A percentile compares a stretch with the other conserved stretches of the same genome.
phyloP scores from a whole-genome alignment of 2,113 vertebrate genomes.

The Pteropus alecto region DNA sequence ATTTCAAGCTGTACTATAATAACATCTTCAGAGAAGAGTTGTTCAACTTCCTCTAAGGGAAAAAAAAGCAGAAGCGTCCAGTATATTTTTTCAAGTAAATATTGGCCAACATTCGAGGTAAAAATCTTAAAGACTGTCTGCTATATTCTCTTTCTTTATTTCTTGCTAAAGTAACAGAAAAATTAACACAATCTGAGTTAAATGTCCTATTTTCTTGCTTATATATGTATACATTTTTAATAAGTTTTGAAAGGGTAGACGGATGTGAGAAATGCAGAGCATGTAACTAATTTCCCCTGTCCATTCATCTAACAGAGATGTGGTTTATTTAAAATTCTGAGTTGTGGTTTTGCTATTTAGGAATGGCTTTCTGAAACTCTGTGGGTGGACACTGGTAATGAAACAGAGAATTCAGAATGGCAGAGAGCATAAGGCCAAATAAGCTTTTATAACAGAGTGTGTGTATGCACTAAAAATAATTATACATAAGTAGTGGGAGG shows the following conservation, averaged over 20 bases:
- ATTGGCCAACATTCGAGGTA: neutral
- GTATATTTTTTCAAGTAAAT: neutral
- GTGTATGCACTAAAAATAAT: slow-evolving; percentile 51
- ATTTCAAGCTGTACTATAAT: slow-evolving; percentile 12
- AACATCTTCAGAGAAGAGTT: slow-evolving; percentile 46
- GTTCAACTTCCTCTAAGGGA: neutral
- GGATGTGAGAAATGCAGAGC: slow-evolving; percentile 44
- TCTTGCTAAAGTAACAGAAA: slow-evolving; percentile 43
- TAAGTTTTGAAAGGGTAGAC: slow-evolving; percentile 31
- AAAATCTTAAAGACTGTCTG: slow-evolving; percentile 23
- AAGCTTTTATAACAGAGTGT: slow-evolving; percentile 46
- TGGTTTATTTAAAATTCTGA: slow-evolving; percentile 72
- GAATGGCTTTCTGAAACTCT: slow-evolving; percentile 62
- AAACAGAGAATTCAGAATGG: slow-evolving; percentile 69
- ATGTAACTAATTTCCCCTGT: slow-evolving; percentile 55
- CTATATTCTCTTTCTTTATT: neutral
- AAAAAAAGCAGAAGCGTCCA: neutral
- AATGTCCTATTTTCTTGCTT: slow-evolving; percentile 20
- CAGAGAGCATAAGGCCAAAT: slow-evolving; percentile 46
- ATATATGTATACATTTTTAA: slow-evolving; percentile 39
- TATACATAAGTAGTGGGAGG: neutral
- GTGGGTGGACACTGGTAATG: slow-evolving; percentile 57
- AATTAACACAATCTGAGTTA: slow-evolving; percentile 22
- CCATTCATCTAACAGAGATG: slow-evolving; percentile 57
- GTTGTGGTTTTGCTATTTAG: slow-evolving; percentile 51